Evolutionary conservation across 2,888 invertebrate species (phyloP).

Genomic region (Eurytoma californica): DNA sequence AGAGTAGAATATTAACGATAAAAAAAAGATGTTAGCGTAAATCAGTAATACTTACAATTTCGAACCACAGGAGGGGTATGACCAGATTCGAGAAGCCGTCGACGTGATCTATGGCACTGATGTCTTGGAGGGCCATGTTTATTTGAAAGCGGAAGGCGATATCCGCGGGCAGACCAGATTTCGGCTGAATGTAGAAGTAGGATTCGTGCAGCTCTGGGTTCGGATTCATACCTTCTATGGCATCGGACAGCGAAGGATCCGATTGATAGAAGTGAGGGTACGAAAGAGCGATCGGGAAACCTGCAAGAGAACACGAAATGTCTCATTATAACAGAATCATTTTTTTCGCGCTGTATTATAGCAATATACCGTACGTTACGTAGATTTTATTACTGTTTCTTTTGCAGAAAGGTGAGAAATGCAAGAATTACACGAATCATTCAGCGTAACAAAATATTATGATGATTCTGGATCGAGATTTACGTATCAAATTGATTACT

Average conservation of each 20-base stretch:
- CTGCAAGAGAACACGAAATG: conserved; percentile 65
- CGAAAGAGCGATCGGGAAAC: conserved; percentile 91
- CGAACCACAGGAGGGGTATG: conserved; percentile 91
- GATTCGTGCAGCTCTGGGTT: conserved; percentile 81
- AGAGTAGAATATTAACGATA: too few relatives aligned
- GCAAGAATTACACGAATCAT: too few relatives aligned
- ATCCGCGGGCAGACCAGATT: conserved; percentile 87
- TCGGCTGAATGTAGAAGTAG: conserved; percentile 87
- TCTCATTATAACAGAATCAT: too few relatives aligned
- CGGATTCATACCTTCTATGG: conserved; percentile 82
- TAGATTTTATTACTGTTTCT: too few relatives aligned
- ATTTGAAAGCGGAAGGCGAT: conserved; percentile 90
- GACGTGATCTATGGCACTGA: conserved; percentile 81
- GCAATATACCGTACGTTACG: too few relatives aligned
- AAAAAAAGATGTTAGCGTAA: too few relatives aligned
- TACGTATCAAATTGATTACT: too few relatives aligned
- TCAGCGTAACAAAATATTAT: too few relatives aligned
- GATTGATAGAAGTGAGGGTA: conserved; percentile 91
- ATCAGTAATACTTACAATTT: conserved; percentile 84
- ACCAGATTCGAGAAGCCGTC: conserved; percentile 83
- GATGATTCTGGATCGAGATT: too few relatives aligned
- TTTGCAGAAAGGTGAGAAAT: too few relatives aligned
- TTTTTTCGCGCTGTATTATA: too few relatives aligned
- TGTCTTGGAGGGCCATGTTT: conserved; percentile 87
- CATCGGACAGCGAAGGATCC: conserved; percentile 80